Evolutionary conservation across 2,113 vertebrate genomes (phyloP).

Genomic region (Callocephalon fimbriatum): DNA sequence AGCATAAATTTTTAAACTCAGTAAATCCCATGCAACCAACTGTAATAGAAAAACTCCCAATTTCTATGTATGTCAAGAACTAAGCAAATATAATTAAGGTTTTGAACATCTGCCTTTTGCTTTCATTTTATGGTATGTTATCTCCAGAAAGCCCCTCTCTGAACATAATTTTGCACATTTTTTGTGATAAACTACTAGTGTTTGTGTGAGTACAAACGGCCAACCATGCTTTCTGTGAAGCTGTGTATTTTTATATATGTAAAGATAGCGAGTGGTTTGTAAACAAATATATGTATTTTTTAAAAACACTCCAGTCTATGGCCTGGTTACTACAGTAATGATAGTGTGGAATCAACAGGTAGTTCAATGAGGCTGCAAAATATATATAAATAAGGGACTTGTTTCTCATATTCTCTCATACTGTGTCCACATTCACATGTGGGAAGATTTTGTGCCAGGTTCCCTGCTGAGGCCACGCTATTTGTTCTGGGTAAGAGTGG

Average conservation of each 20-base stretch:
- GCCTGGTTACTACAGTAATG: neutral
- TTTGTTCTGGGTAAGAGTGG: neutral
- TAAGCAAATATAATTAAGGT: neutral
- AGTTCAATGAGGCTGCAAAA: neutral
- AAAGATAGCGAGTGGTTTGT: neutral
- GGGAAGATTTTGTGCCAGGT: neutral
- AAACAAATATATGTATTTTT: neutral
- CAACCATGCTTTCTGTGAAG: neutral
- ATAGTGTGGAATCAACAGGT: neutral
- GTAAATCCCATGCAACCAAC: neutral
- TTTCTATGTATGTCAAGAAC: neutral
- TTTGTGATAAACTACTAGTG: neutral
- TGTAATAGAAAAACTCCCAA: neutral
- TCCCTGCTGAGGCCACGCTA: fast-evolving
- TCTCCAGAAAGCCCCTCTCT: neutral
- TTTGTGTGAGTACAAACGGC: neutral
- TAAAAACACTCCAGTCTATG: neutral
- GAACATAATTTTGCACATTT: neutral
- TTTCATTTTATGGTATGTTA: neutral
- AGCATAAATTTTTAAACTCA: neutral
- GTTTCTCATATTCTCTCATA: neutral
- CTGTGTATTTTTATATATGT: neutral
- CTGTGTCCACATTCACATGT: neutral
- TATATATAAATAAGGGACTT: neutral
- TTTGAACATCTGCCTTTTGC: neutral